Conservation (phyloP, 2,888 invertebrate species). For the Drosophila vallismaia region DNA sequence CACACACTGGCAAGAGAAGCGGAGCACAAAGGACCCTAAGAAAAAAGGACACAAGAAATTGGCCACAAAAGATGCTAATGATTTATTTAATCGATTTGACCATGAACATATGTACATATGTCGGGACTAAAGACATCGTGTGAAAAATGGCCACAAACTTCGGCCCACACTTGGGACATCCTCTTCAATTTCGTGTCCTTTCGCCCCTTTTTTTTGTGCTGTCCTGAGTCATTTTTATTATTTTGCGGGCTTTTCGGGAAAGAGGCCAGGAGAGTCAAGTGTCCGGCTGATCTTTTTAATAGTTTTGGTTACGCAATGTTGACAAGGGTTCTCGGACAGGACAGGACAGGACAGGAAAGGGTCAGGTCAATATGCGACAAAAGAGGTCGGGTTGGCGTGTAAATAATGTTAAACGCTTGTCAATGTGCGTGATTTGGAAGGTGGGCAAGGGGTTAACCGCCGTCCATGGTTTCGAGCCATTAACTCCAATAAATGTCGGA, state of each 20-base stretch:
- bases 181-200: constrained; percentile 30
- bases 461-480: constrained; percentile 61
- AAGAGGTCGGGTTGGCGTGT: constrained; percentile 65
- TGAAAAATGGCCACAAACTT: constrained; percentile 67
- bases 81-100: constrained; percentile 84
- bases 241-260: not conserved
- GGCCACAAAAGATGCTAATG: constrained; percentile 83
- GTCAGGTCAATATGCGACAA: constrained; percentile 2
- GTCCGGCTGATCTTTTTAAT: constrained; percentile 75
- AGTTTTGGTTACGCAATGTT: constrained; percentile 74
- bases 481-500: constrained; percentile 48
- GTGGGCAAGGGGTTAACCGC: constrained; percentile 63
- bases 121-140: constrained; percentile 54
- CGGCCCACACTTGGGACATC: constrained; percentile 24
- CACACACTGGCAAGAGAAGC: constrained; percentile 66
- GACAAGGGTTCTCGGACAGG: constrained; percentile 71
- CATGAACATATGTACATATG: constrained; percentile 84
- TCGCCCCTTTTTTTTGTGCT: constrained; percentile 3
- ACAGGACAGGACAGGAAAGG: constrained; percentile 9
- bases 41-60: constrained; percentile 72
- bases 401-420: constrained; percentile 80
- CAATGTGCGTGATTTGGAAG: constrained; percentile 78
- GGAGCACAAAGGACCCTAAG: constrained; percentile 51
- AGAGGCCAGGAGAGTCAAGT: constrained; percentile 41
- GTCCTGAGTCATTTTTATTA: constrained; percentile 6